Conservation (phyloP, 1,140 invertebrate genomes). For the Bombus pyrosoma region DNA sequence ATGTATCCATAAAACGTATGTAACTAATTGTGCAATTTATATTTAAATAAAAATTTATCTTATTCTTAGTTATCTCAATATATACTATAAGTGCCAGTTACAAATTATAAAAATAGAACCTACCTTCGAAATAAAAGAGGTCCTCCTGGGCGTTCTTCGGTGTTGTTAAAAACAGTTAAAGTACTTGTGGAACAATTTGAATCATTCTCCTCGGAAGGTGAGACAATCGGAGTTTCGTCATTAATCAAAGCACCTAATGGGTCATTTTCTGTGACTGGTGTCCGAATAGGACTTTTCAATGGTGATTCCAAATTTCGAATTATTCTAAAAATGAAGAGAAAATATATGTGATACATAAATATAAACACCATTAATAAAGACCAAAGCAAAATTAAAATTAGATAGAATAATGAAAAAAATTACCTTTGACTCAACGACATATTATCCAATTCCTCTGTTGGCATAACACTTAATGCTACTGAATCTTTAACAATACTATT, state of each 20-base stretch:
- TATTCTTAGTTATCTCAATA: not conserved
- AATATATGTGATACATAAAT: slow-evolving; percentile 18
- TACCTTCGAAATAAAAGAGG: slow-evolving; percentile 81
- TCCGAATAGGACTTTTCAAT: slow-evolving; percentile 85
- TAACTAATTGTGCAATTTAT: not conserved
- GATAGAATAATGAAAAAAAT: slow-evolving; percentile 1
- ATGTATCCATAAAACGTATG: no score
- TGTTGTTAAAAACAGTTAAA: slow-evolving; percentile 79
- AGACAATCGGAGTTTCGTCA: slow-evolving; percentile 81
- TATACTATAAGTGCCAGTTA: not conserved
- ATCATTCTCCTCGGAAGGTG: slow-evolving; percentile 81
- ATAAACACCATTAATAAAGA: not conserved
- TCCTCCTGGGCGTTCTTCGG: slow-evolving; percentile 79
- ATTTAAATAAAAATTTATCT: not conserved
- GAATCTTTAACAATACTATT: slow-evolving; percentile 81
- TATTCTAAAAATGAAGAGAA: slow-evolving; percentile 79
- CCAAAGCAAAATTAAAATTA: not conserved
- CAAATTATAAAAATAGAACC: not conserved
- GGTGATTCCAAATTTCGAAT: slow-evolving; percentile 81
- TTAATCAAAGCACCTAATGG: slow-evolving; percentile 92
- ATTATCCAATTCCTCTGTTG: slow-evolving; percentile 74
- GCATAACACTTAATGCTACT: slow-evolving; percentile 67
- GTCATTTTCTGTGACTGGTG: slow-evolving; percentile 94
- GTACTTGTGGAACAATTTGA: slow-evolving; percentile 82
- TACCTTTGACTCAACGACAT: slow-evolving; percentile 79